These are phyloP conservation scores for Ephestia elutella DNA, from an alignment of 1,140 invertebrate species.

Conservation along the genomic window DNA sequence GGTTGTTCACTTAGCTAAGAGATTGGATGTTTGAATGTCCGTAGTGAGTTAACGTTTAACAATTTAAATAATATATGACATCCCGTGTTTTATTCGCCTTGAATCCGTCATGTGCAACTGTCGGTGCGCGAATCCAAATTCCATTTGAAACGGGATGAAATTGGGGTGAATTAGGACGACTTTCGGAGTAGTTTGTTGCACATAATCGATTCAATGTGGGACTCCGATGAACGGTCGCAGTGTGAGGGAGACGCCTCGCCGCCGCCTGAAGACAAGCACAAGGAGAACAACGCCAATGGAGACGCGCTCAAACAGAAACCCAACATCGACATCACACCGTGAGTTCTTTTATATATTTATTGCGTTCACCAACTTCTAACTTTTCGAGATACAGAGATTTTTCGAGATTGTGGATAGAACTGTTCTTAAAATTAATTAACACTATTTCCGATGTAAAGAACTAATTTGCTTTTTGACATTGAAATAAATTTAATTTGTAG, in stretches of 20 bases:
- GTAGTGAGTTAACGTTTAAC: slow-evolving; percentile 66
- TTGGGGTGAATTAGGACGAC: slow-evolving; percentile 67
- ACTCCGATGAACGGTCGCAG: slow-evolving; percentile 75
- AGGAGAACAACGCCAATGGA: slow-evolving; percentile 59
- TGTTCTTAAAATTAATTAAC: too few species aligned
- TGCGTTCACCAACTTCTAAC: not conserved
- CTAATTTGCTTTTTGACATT: too few species aligned
- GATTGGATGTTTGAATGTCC: slow-evolving; percentile 70
- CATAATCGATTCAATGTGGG: slow-evolving; percentile 77
- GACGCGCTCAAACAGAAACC: slow-evolving; percentile 65
- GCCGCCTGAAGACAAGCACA: slow-evolving; percentile 62
- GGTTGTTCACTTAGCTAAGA: slow-evolving; percentile 60
- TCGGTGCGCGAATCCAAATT: slow-evolving; percentile 53
- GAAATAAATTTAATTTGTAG: too few species aligned
- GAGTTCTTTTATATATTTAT: slow-evolving; percentile 33
- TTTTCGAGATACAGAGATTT: too few species aligned
- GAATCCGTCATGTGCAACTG: slow-evolving; percentile 74
- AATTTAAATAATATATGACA: slow-evolving; percentile 74
- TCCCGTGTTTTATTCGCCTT: slow-evolving; percentile 74
- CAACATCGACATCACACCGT: slow-evolving; percentile 61
- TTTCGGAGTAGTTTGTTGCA: slow-evolving; percentile 76
- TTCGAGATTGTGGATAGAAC: too few species aligned
- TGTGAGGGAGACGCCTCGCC: slow-evolving; percentile 63
- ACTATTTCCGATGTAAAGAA: too few species aligned
- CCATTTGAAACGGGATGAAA: slow-evolving; percentile 40